phyloP scores from a whole-genome alignment of 2,888 invertebrate genomes.

The Gerris lacustris region DNA sequence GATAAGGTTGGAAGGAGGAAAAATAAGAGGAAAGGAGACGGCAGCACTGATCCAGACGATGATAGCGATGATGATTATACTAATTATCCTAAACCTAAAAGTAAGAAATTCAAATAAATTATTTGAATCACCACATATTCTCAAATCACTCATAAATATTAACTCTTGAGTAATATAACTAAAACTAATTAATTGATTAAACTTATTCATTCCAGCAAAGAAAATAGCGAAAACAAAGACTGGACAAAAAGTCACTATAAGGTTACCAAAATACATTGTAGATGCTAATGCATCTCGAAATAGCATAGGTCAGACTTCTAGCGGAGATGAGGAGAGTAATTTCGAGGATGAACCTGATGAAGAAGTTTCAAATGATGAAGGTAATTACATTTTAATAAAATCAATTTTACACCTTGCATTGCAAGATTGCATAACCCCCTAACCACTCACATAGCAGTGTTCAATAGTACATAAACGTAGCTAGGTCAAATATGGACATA shows the following conservation, averaged over 20 bases:
- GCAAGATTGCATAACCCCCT: no score
- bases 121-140: no score
- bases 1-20: not conserved
- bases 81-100: not conserved
- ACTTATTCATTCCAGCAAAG: not conserved
- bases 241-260: not conserved
- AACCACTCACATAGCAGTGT: no score
- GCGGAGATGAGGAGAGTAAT: not conserved
- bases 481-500: no score
- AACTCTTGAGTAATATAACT: no score
- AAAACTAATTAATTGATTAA: no score
- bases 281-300: not conserved
- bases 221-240: not conserved
- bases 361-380: not conserved
- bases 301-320: not conserved
- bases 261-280: not conserved
- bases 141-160: no score
- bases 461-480: no score
- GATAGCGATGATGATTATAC: slow-evolving; percentile 32
- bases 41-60: slow-evolving; percentile 24
- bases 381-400: not conserved
- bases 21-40: slow-evolving; percentile 12
- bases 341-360: not conserved
- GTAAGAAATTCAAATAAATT: not conserved
- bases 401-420: no score